A percentile compares a stretch with the other conserved stretches of the same genome.
Conservation (phyloP, 2,888 invertebrate species). For the Troilus luridus region DNA sequence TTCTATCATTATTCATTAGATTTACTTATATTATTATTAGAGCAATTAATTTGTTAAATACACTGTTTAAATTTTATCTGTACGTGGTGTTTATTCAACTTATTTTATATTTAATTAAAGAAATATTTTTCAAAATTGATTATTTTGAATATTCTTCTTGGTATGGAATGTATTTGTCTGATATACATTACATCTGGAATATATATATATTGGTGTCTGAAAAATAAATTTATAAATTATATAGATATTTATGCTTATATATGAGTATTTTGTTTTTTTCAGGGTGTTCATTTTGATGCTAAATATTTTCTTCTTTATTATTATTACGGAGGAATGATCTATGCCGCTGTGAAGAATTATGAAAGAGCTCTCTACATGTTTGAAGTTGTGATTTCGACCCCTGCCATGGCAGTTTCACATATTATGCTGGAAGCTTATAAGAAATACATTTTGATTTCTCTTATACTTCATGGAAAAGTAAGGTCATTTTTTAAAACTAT, state of each 20-base stretch:
- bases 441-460: slow-evolving; percentile 93
- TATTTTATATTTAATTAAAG: no score
- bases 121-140: no score
- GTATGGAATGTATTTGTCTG: not conserved
- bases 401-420: slow-evolving; percentile 93
- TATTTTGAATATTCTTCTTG: not conserved
- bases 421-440: slow-evolving; percentile 98
- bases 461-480: slow-evolving; percentile 93
- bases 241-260: slow-evolving; percentile 30
- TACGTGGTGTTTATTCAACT: no score
- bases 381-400: slow-evolving; percentile 96
- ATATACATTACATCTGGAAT: no score
- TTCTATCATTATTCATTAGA: no score
- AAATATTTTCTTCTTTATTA: slow-evolving; percentile 94
- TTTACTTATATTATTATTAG: not conserved
- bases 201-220: not conserved
- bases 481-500: slow-evolving; percentile 58
- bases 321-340: slow-evolving; percentile 98
- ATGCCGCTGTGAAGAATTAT: slow-evolving; percentile 92
- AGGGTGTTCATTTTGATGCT: slow-evolving; percentile 85
- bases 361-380: slow-evolving; percentile 94
- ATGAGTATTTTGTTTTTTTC: slow-evolving; percentile 68
- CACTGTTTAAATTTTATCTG: no score
- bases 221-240: not conserved
- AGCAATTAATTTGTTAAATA: not conserved